Percentiles rank a stretch among this genome's conserved stretches.
phyloP scores from a whole-genome alignment of 2,888 invertebrate species.

The Acleris holmiana region DNA sequence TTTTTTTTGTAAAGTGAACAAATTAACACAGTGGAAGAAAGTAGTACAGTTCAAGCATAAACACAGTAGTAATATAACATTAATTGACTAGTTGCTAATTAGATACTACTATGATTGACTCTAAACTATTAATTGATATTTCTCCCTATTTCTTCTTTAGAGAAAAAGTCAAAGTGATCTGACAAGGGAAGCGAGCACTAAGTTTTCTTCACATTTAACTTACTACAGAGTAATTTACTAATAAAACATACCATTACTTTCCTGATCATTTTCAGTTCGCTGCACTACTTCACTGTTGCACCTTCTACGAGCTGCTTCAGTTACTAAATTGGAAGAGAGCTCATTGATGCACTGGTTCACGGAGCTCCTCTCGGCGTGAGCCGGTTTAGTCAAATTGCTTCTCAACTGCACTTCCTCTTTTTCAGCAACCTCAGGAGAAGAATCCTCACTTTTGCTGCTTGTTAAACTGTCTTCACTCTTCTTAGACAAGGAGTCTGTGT shows the following conservation, averaged over 20 bases:
- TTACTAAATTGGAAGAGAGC: conserved; percentile 84
- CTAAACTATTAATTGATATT: too few species aligned
- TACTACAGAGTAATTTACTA: too few species aligned
- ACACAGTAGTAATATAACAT: too few species aligned
- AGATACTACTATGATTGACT: too few species aligned
- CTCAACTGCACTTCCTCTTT: conserved; percentile 73
- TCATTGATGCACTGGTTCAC: conserved; percentile 89
- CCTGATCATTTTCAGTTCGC: conserved; percentile 70
- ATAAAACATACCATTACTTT: conserved; percentile 60
- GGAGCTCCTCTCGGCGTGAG: conserved; percentile 73
- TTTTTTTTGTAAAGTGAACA: too few species aligned
- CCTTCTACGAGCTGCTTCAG: conserved; percentile 71
- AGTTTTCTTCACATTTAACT: too few species aligned
- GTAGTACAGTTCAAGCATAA: too few species aligned
- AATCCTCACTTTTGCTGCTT: conserved; percentile 69
- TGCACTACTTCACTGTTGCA: conserved; percentile 81
- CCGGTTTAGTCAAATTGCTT: conserved; percentile 68
- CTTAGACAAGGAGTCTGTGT: conserved; percentile 71
- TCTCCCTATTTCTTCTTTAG: too few species aligned
- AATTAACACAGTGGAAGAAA: too few species aligned
- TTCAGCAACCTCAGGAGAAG: conserved; percentile 61
- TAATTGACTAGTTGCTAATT: too few species aligned
- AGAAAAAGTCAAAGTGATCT: too few species aligned
- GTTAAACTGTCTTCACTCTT: conserved; percentile 66
- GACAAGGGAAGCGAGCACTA: too few species aligned